Percentiles rank a stretch among this genome's conserved stretches.
phyloP scores from a whole-genome alignment of 1,140 invertebrate genomes.

The Apis laboriosa region DNA sequence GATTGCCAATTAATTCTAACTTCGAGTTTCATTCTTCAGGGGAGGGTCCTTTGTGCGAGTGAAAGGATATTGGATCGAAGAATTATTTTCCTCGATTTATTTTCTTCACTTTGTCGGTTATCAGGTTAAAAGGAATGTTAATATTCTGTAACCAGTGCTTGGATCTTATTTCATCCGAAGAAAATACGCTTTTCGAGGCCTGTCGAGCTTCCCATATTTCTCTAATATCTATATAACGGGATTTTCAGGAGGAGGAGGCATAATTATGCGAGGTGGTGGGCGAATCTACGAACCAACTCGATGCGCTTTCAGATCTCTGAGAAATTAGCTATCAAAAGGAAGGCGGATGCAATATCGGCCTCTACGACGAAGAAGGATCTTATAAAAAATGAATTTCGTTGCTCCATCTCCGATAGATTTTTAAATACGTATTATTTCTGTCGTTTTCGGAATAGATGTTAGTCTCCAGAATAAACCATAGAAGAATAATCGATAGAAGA shows the following conservation, averaged over 20 bases:
- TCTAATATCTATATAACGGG: neutral
- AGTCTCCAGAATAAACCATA: too few relatives aligned
- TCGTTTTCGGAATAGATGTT: neutral
- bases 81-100: neutral
- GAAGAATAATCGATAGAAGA: neutral
- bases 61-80: neutral
- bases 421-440: neutral
- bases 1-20: neutral
- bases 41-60: neutral
- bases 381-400: conserved; percentile 26
- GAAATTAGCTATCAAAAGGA: conserved; percentile 34
- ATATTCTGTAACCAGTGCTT: neutral
- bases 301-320: neutral
- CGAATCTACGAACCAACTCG: neutral
- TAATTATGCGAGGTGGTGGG: conserved; percentile 7
- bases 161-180: neutral
- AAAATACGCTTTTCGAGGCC: neutral
- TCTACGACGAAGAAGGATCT: neutral
- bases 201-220: neutral
- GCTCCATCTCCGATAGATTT: neutral
- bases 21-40: neutral
- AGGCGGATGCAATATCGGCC: neutral
- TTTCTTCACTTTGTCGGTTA: neutral
- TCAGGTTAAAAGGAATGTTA: neutral
- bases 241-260: neutral